A percentile compares a stretch with the other conserved stretches of the same genome.
phyloP scores from a whole-genome alignment of 2,888 invertebrate species.

The Ochropacha duplaris region DNA sequence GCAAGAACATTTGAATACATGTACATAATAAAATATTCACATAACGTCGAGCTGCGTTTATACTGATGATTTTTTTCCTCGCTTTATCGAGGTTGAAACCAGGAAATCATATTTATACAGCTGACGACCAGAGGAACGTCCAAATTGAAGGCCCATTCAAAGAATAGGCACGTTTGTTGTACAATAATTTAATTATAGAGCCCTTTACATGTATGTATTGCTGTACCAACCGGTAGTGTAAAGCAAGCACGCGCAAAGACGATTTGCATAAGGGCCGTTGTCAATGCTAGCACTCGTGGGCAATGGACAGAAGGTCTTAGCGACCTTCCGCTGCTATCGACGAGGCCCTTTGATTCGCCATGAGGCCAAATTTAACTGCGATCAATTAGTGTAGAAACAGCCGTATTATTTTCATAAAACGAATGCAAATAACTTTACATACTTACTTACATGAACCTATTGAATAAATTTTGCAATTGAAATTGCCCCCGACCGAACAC shows the following conservation, averaged over 20 bases:
- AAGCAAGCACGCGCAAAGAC: constrained; percentile 53
- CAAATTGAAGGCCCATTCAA: constrained; percentile 46
- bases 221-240: constrained; percentile 37
- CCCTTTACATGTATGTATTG: constrained; percentile 9
- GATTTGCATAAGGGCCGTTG: constrained; percentile 77
- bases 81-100: constrained; percentile 30
- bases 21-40: constrained; percentile 32
- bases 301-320: constrained; percentile 64
- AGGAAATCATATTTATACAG: constrained; percentile 45
- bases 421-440: constrained; percentile 14
- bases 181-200: constrained; percentile 24
- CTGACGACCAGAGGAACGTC: constrained; percentile 41
- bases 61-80: constrained; percentile 29
- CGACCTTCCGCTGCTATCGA: constrained; percentile 58
- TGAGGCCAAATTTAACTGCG: constrained; percentile 45
- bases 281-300: constrained; percentile 65
- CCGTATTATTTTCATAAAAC: constrained; percentile 26
- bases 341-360: constrained; percentile 77
- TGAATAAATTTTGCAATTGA: constrained; percentile 39
- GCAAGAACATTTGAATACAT: constrained; percentile 27
- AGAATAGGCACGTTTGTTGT: constrained; percentile 35
- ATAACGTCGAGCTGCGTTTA: constrained; percentile 16
- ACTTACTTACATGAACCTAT: constrained; percentile 5
- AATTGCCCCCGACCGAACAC: constrained; percentile 18
- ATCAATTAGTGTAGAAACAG: constrained; percentile 41